Evolutionary conservation across 2,113 vertebrate genomes (phyloP), one percentile per base, ranked within the genome.

Genomic region (Ammodytes dubius): DNA sequence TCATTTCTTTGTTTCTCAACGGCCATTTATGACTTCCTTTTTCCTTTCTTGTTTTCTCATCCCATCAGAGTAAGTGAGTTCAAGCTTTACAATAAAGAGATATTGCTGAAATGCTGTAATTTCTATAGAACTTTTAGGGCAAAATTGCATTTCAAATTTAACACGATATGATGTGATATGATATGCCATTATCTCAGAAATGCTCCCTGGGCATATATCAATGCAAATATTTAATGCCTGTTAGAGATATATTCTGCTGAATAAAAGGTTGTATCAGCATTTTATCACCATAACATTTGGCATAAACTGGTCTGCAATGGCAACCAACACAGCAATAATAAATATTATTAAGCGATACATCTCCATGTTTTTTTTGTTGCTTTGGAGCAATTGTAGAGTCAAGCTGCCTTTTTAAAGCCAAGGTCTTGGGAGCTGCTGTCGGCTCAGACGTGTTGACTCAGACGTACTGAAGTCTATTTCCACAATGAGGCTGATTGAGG

Each of bases 401-500:
- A 3, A 47, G 56, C 57, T 56, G 40, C 49, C 27, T 39, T 70
- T 72, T 85, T 54, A 63, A 76, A 76, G 58, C 14, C 6, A 4
- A 59, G 43, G 49, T 81, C 87, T 84, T 66, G 61, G 73, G 67
- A 85, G 52, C 47, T 9, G 46, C 74, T 86, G 70, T 91, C 76
- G 84, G 80, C 84, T 88, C 42, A 60, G 77, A 79, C 67, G 52
- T 90, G 72, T 88, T 69, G 60, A 87, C 85, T 84, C 74, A 84
- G 72, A 77, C 15, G 2, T 39, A 50, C 65, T 70, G 37, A 81
- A 81, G 83, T 46, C 42, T 83, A 68, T 80, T 77, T 83, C 49
- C 80, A 86, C 74, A 89, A 86, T 80, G 77, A 85, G 73, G 76
- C 80, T 80, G 83, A 87, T 86, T 91, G 89, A 92, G 79, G 77